Conservation (phyloP, 2,113 vertebrate species). For the Callorhinus ursinus region DNA sequence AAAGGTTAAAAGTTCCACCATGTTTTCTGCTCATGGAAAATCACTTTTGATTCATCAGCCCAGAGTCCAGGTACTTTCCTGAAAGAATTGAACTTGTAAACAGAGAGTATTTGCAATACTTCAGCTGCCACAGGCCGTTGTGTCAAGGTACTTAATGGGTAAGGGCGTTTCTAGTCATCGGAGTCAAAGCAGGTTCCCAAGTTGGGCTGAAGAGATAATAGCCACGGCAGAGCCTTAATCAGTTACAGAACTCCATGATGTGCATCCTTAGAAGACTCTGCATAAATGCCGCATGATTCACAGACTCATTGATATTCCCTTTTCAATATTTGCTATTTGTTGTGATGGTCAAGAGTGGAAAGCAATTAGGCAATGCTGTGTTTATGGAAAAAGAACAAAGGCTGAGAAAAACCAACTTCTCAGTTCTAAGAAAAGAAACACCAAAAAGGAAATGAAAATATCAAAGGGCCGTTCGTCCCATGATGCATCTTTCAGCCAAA, state of each 20-base stretch:
- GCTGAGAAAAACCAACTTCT: background rate
- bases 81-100: slow-evolving; percentile 16
- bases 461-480: background rate
- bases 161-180: slow-evolving; percentile 1
- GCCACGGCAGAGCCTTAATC: slow-evolving; percentile 50
- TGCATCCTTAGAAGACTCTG: slow-evolving; percentile 37
- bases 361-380: background rate
- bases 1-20: slow-evolving; percentile 76
- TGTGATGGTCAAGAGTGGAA: slow-evolving; percentile 20
- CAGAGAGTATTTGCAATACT: background rate
- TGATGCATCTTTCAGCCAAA: slow-evolving; percentile 28
- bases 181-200: slow-evolving; percentile 55
- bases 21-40: slow-evolving; percentile 69
- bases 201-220: slow-evolving; percentile 56
- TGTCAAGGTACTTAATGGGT: slow-evolving; percentile 4
- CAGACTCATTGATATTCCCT: background rate
- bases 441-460: slow-evolving; percentile 55
- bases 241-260: slow-evolving; percentile 61
- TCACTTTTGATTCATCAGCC: slow-evolving; percentile 63
- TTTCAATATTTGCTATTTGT: slow-evolving; percentile 17
- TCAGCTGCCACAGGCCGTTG: slow-evolving; percentile 33
- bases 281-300: slow-evolving; percentile 51
- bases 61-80: slow-evolving; percentile 70
- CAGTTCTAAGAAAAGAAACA: slow-evolving; percentile 44
- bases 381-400: slow-evolving; percentile 70